Conservation (phyloP, 2,113 vertebrate species). For the Girardinichthys multiradiatus region DNA sequence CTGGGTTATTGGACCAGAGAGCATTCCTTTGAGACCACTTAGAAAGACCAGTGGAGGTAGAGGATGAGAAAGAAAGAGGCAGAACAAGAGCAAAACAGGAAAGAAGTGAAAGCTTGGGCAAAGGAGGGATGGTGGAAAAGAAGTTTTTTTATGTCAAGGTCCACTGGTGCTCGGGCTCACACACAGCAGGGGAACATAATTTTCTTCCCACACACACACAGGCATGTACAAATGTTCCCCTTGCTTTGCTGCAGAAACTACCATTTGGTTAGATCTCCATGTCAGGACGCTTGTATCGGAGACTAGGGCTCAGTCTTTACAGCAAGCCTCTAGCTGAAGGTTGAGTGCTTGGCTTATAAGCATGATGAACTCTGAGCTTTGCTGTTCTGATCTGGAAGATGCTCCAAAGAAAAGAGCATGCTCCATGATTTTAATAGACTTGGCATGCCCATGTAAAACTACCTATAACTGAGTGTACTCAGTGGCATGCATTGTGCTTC, state of each 20-base stretch:
- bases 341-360: conserved; percentile 60
- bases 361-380: conserved; percentile 47
- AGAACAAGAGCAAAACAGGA: conserved; percentile 48
- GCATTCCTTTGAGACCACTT: conserved; percentile 82
- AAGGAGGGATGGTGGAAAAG: conserved; percentile 58
- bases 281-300: conserved; percentile 46
- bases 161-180: conserved; percentile 73
- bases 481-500: conserved; percentile 54
- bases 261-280: conserved; percentile 34
- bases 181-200: conserved; percentile 48
- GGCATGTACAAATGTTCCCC: conserved; percentile 40
- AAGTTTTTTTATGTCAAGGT: conserved; percentile 80
- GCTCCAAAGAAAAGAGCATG: conserved; percentile 44
- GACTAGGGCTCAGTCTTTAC: conserved; percentile 52
- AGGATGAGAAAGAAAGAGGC: conserved; percentile 62
- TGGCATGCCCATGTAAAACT: conserved; percentile 55
- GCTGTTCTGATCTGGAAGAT: conserved; percentile 58
- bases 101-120: conserved; percentile 51
- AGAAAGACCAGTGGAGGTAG: conserved; percentile 77
- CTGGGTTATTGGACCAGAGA: conserved; percentile 80
- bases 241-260: conserved; percentile 33
- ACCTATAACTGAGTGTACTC: conserved; percentile 50
- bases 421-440: conserved; percentile 61
- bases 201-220: conserved; percentile 9
- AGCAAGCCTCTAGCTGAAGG: conserved; percentile 64